These are phyloP conservation scores for Holocentrus rufus DNA, from an alignment of 2,797 vertebrate species.

Conservation along the genomic window DNA sequence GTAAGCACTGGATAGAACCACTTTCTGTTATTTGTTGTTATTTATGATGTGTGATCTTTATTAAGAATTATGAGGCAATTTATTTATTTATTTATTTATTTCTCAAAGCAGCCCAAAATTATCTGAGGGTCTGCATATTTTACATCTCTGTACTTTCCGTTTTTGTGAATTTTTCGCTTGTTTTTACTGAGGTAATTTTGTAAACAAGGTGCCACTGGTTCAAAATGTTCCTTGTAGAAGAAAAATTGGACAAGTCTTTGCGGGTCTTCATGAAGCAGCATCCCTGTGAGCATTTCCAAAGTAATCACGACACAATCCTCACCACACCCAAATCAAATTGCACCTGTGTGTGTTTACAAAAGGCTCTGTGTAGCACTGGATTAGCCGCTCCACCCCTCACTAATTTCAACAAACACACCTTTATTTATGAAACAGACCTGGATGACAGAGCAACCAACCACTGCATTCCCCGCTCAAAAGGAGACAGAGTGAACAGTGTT, in stretches of 20 bases:
- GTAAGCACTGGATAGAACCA: not conserved
- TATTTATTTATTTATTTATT: too few species aligned
- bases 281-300: not conserved
- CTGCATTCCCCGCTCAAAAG: constrained; percentile 34
- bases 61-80: not conserved
- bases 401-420: constrained; percentile 60
- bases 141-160: too few species aligned
- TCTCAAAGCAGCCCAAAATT: not conserved
- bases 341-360: not conserved
- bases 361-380: not conserved
- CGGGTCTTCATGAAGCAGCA: too few species aligned
- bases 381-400: constrained; percentile 17
- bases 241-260: too few species aligned
- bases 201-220: too few species aligned
- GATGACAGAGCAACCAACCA: constrained; percentile 51
- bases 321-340: not conserved
- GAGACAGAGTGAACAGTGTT: constrained; percentile 67
- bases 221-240: too few species aligned
- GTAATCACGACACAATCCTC: not conserved
- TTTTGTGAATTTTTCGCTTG: too few species aligned
- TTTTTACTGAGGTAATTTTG: too few species aligned
- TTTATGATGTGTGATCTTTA: not conserved
- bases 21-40: not conserved
- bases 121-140: too few species aligned
- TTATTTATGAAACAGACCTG: constrained; percentile 53